These are phyloP conservation scores for Hylia prasina DNA, from an alignment of 2,113 vertebrate species.

Conservation along the genomic window DNA sequence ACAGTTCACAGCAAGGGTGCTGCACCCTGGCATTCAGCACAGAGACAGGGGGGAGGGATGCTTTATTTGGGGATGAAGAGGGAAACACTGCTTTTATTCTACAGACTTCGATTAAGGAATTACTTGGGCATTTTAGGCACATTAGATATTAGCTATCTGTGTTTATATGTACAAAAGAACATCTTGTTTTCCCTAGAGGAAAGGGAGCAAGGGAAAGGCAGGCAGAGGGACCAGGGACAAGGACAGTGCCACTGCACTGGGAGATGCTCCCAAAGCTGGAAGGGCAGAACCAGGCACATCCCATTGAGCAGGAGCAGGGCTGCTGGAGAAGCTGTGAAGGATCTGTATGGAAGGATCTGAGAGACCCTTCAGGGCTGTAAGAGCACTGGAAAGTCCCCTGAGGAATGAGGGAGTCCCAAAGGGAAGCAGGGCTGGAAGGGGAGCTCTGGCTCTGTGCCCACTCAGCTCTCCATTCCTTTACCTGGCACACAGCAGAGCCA, in stretches of 20 bases:
- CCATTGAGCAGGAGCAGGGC: background rate
- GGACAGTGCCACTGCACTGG: background rate
- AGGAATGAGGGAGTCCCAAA: background rate
- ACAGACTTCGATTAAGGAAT: fast-evolving
- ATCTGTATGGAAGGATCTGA: fast-evolving
- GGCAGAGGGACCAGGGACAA: fast-evolving
- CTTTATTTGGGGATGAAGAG: background rate
- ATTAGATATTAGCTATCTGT: no score
- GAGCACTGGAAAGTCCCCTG: background rate
- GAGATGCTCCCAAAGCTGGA: background rate
- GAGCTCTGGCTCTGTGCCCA: background rate
- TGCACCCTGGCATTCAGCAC: background rate
- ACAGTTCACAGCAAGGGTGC: fast-evolving
- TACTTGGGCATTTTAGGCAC: background rate
- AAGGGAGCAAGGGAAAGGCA: background rate
- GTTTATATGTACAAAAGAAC: background rate
- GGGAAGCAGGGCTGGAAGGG: background rate
- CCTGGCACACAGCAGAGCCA: background rate
- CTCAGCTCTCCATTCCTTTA: background rate
- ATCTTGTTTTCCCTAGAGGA: background rate
- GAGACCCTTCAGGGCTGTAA: background rate
- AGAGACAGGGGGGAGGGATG: background rate
- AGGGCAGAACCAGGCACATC: background rate
- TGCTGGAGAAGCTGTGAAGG: background rate
- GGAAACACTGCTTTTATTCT: background rate